Percentiles rank a stretch among this genome's conserved stretches.
phyloP scores from a whole-genome alignment of 1,140 invertebrate genomes.

The Psix sp. region DNA sequence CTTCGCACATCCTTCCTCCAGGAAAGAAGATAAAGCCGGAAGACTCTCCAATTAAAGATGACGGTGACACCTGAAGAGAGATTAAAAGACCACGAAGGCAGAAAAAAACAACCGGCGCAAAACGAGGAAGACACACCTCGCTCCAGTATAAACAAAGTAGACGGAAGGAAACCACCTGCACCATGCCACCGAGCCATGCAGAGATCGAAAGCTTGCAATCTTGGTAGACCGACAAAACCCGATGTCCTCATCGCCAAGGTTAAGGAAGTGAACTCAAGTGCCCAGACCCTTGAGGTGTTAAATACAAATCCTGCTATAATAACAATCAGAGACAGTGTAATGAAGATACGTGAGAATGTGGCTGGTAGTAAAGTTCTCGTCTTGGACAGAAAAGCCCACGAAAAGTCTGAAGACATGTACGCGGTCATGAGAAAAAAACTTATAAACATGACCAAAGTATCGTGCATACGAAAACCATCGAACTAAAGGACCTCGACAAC shows the following conservation, averaged over 20 bases:
- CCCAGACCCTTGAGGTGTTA: neutral
- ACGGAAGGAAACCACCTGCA: too few relatives aligned
- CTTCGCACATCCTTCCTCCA: too few relatives aligned
- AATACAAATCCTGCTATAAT: slow-evolving; percentile 3
- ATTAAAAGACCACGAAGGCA: too few relatives aligned
- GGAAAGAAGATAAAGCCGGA: too few relatives aligned
- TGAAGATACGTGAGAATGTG: neutral
- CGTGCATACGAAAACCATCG: neutral
- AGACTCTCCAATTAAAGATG: too few relatives aligned
- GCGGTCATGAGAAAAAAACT: neutral
- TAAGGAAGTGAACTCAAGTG: slow-evolving; percentile 3
- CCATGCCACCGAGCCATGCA: too few relatives aligned
- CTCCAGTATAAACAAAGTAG: neutral
- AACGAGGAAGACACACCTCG: neutral
- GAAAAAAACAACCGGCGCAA: too few relatives aligned
- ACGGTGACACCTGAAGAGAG: too few relatives aligned
- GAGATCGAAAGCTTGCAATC: neutral
- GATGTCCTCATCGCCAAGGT: neutral
- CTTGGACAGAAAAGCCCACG: slow-evolving; percentile 1
- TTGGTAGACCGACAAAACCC: neutral
- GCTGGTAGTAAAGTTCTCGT: neutral
- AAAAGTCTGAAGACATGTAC: neutral
- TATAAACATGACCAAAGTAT: neutral
- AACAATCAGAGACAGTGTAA: neutral
- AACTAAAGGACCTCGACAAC: slow-evolving; percentile 15